phyloP scores from a whole-genome alignment of 1,140 invertebrate genomes.

The Anadara kagoshimensis region DNA sequence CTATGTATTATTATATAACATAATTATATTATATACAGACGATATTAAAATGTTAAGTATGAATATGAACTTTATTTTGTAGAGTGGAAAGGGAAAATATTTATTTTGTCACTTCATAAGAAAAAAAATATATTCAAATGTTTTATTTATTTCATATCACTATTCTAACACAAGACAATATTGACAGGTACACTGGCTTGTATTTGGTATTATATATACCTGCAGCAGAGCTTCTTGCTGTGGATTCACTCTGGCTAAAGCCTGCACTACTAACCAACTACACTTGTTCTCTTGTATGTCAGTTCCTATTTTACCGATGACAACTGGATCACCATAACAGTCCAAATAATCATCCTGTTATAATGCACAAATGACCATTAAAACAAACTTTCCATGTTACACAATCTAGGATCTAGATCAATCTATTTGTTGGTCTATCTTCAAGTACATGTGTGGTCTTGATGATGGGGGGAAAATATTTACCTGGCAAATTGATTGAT shows the following conservation, averaged over 20 bases:
- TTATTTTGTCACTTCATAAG: background rate
- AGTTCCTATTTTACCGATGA: slow-evolving; percentile 92
- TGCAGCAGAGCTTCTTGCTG: slow-evolving; percentile 85
- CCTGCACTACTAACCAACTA: slow-evolving; percentile 91
- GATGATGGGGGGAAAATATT: too few relatives aligned
- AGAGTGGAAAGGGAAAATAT: background rate
- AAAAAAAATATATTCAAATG: background rate
- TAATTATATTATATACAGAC: too few relatives aligned
- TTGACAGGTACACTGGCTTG: background rate
- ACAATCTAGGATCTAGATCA: too few relatives aligned
- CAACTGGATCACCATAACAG: slow-evolving; percentile 89
- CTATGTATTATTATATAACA: too few relatives aligned
- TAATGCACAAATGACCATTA: too few relatives aligned
- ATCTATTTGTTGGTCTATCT: too few relatives aligned
- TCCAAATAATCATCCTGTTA: slow-evolving; percentile 92
- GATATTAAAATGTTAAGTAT: background rate
- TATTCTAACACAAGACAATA: background rate
- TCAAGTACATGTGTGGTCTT: too few relatives aligned
- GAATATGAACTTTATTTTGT: background rate
- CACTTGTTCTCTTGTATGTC: slow-evolving; percentile 98
- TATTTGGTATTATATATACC: slow-evolving; percentile 66
- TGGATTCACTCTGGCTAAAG: slow-evolving; percentile 83
- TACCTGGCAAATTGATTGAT: too few relatives aligned
- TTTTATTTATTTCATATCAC: background rate
- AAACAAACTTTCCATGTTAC: too few relatives aligned